Base-by-base conservation (phyloP, 2,888 invertebrate genomes). In the Congeria kusceri region DNA sequence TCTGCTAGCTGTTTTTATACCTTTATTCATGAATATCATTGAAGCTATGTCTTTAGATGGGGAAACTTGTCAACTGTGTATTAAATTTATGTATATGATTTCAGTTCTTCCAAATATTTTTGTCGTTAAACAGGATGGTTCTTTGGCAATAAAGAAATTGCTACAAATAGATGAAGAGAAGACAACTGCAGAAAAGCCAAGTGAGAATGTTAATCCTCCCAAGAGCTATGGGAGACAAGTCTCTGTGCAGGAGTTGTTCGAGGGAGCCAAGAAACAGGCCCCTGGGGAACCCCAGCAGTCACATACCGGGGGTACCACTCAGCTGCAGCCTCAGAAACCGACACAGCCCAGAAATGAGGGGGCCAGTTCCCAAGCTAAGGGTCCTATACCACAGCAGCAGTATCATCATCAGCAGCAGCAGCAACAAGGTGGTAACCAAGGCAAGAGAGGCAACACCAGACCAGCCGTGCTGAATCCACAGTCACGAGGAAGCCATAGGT, bases 241-340 rank as follows among this genome's bases (percentile, higher is more conserved):
- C 11, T 91, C 92, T 18, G 72, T 92, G 9, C 88, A 92, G 59
- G 92, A 92, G 75, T 83, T 92, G 18, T 92, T 92, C 88, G 88
- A 90, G 76, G 92, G 92, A 20, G 49, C 49, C 5, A 49, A 49
- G 20, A 18, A 49, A 5, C 49, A 49, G 49, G 18, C 49, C 18
- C 49, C 49, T 5, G 18, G 5, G 20, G 57, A 18, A 39, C 65
- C 56, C 39, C 63, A 44, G 29, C 56, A 69, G 57, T 44, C 58
- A 7, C n/a, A n/a, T n/a, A n/a, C n/a, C n/a, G n/a, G n/a, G n/a
- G n/a, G n/a, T n/a, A n/a, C n/a, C n/a, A n/a, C n/a, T 15, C 39
- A 58, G 25, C 68, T 59, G 25, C 65, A 69, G 20, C 46, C 9
- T 13, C 7, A 49, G 5, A 18, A 29, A 25, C 20, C 13, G 15